These are phyloP conservation scores for Stigmatopora argus DNA, from an alignment of 2,113 vertebrate species.

Conservation along the genomic window DNA sequence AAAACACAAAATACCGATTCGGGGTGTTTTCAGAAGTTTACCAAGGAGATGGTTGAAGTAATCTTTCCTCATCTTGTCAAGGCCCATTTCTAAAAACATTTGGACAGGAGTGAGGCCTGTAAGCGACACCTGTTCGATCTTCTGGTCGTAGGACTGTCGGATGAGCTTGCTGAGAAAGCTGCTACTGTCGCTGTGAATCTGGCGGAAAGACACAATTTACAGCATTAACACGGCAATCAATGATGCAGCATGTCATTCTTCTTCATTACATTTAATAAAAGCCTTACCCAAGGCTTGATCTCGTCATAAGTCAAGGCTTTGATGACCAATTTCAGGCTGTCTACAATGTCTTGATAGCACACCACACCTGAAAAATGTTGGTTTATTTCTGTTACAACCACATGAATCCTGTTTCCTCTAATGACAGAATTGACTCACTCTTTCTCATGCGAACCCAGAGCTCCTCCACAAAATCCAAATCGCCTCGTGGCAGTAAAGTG, in stretches of 20 bases:
- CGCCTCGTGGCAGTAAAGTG: slow-evolving; percentile 73
- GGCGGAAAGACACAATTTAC: not conserved
- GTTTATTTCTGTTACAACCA: not conserved
- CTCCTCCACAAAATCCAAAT: slow-evolving; percentile 90
- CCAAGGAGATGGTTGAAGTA: slow-evolving; percentile 92
- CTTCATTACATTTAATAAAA: not conserved
- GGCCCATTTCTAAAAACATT: slow-evolving; percentile 90
- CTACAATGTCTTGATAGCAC: slow-evolving; percentile 83
- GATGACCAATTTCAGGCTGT: slow-evolving; percentile 79
- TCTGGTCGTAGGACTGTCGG: slow-evolving; percentile 83
- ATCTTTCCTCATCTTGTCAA: slow-evolving; percentile 96
- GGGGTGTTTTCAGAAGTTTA: slow-evolving; percentile 41
- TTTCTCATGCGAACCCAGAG: slow-evolving; percentile 88
- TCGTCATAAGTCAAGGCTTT: slow-evolving; percentile 77
- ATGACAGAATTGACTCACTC: slow-evolving; percentile 66
- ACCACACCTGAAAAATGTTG: slow-evolving; percentile 71
- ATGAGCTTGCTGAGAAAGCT: slow-evolving; percentile 85
- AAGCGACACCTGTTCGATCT: slow-evolving; percentile 74
- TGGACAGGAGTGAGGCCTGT: slow-evolving; percentile 75
- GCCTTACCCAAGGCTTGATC: slow-evolving; percentile 87
- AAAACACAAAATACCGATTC: not conserved
- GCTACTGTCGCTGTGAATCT: slow-evolving; percentile 89
- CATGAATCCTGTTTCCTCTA: not conserved
- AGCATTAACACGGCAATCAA: not conserved
- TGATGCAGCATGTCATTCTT: not conserved